These are phyloP conservation scores for Kryphioiulus occultus DNA, from an alignment of 2,888 invertebrate genomes.

Conservation along the genomic window DNA sequence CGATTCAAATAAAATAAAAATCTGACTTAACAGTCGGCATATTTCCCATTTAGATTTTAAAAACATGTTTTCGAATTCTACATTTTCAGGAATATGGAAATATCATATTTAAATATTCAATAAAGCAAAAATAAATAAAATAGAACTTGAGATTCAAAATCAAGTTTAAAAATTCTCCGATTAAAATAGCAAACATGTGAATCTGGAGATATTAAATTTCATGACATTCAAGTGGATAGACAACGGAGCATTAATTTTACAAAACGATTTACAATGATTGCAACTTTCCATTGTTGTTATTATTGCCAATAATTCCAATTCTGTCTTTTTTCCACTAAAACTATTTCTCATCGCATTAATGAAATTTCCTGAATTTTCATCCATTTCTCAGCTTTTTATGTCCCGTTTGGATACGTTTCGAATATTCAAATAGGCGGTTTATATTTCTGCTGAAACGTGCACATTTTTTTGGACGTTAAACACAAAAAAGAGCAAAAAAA, in stretches of 20 bases:
- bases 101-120: too few species aligned
- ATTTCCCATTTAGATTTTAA: too few species aligned
- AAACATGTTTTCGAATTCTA: too few species aligned
- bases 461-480: neutral
- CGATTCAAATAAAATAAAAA: too few species aligned
- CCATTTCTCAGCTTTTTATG: neutral
- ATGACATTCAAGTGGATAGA: neutral
- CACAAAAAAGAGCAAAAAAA: slow-evolving; percentile 2
- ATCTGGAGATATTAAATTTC: neutral
- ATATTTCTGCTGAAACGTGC: slow-evolving; percentile 33
- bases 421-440: slow-evolving; percentile 37
- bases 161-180: too few species aligned
- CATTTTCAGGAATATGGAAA: too few species aligned
- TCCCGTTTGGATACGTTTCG: neutral
- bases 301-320: neutral
- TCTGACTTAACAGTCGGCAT: too few species aligned
- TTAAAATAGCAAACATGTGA: too few species aligned
- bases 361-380: slow-evolving; percentile 36
- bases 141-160: too few species aligned
- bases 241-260: too few species aligned
- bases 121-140: too few species aligned
- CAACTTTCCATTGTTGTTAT: neutral
- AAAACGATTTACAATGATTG: neutral
- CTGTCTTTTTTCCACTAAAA: neutral
- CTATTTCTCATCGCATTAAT: neutral